A percentile compares a stretch with the other conserved stretches of the same genome.
Conservation (phyloP, 92 coral and sea anemone species). For the Diadumene lineata region DNA sequence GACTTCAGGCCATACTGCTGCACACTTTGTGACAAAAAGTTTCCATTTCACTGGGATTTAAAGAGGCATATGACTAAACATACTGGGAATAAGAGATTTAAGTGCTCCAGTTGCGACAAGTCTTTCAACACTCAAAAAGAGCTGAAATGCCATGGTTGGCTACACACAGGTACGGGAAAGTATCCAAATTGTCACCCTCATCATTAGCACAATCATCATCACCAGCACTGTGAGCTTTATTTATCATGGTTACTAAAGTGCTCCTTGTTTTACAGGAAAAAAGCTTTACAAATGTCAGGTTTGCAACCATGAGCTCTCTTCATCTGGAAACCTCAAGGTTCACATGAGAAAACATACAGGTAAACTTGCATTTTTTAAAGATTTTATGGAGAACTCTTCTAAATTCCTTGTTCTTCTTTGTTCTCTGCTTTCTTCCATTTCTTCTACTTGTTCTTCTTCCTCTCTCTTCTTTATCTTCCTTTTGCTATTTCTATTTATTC, state of each 20-base stretch:
- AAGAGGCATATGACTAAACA: slow-evolving; percentile 70
- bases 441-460: too few species aligned
- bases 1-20: slow-evolving; percentile 72
- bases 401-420: not conserved
- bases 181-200: too few species aligned
- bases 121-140: slow-evolving; percentile 68
- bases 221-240: too few species aligned
- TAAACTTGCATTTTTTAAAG: too few species aligned
- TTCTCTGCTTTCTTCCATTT: too few species aligned
- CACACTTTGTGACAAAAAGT: slow-evolving; percentile 48
- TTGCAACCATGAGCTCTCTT: slow-evolving; percentile 62
- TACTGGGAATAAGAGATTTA: slow-evolving; percentile 72
- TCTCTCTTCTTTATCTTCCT: too few species aligned
- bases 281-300: slow-evolving; percentile 57
- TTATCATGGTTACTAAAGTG: not conserved
- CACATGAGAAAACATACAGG: slow-evolving; percentile 83
- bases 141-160: slow-evolving; percentile 67
- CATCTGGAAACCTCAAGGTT: slow-evolving; percentile 60
- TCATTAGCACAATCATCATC: too few species aligned
- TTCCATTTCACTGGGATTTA: slow-evolving; percentile 76
- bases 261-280: slow-evolving; percentile 39
- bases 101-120: slow-evolving; percentile 63
- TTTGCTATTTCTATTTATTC: too few species aligned
- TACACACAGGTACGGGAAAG: slow-evolving; percentile 57
- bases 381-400: not conserved